Base-by-base conservation (phyloP, 1,140 invertebrate genomes). In the Wiebesia pumilae region DNA sequence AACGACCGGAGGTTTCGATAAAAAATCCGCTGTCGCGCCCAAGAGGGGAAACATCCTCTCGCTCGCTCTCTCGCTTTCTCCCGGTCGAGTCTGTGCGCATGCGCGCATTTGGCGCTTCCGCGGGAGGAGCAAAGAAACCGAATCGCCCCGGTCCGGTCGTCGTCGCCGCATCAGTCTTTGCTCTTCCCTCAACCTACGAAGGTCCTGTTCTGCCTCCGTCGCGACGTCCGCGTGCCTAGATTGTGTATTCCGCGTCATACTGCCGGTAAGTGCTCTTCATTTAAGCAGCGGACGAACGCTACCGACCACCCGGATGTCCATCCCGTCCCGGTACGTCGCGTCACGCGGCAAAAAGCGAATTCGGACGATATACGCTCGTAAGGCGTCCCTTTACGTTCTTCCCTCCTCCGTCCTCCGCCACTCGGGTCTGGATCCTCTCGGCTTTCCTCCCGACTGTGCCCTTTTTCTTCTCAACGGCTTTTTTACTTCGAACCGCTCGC, bases 251-350 rank as follows among this genome's bases (percentile, higher is more conserved):
- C 71, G 71, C 71, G 38, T 75, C 71, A 27, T 62, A 75, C 38
- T n/a, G 38, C 71, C 71, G 71, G 71, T 75, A 75, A 75, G 71
- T 75, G 21, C 19, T 27, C 58, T 62, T 62, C 24, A 62, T 62
- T 62, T 62, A 3, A 62, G 24, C 58, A 27, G 24, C 58, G 0
- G 27, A 0, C 58, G 58, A 27, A 47, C 43, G 43, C 43, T 12
- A 47, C 43, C 43, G 43, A 47, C 4, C 43, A 12, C 43, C 43
- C 19, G 7, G 51, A 54, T 16, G 2, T 54, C 51, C 51, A 2
- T 54, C 10, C 19, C 51, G 51, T 14, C 2, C 14, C 51, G 9
- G 10, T 2, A 16, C 9, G 51, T 16, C 51, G 10, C 51, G 19
- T 1, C 51, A 54, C 51, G 9, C 7, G 10, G 2, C 51, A 19